Base-by-base conservation (phyloP, 1,140 invertebrate genomes). In the Platyura marginata region DNA sequence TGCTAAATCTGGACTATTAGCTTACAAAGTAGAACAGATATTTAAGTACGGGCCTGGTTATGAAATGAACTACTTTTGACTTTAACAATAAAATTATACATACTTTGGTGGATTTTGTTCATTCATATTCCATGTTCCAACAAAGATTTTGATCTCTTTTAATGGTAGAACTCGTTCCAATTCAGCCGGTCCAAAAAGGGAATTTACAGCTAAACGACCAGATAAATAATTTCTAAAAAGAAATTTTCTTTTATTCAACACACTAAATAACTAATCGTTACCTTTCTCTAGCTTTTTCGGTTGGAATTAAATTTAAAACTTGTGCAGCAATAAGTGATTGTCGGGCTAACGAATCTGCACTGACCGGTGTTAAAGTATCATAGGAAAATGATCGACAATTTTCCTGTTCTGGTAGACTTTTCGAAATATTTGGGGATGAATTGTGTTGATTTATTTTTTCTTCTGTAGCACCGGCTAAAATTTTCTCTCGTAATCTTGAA, bases 121-220 rank as follows among this genome's bases (percentile, higher is more conserved):
- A 64, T 91, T 91, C 87, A 95, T 93, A 61, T 97, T 97, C 91
- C 91, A 96, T 4, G 88, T 90, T 11, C 86, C 88, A 43, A 93
- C 75, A 66, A 90, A 92, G 47, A 96, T 78, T 48, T 72, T 79
- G 0, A 94, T 64, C 64, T 86, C 79, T 49, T 83, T 70, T 52
- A 83, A 77, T 4, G 87, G 86, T 51, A 95, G 75, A 20, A 86
- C 80, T 57, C 84, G 77, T 49, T 87, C 78, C 34, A 96, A 65
- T 56, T 94, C 89, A 21, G 74, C 71, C 8, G 77, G 67, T 9
- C 89, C 87, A 2, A 94, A 61, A 13, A 94, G 56, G 16, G 83
- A 83, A 53, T 79, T 77, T 4, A 78, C 75, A 23, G 80, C 80
- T 40, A 85, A 67, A 51, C 79, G 68, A 38, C 81, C 81, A 61